Evolutionary conservation across 2,113 vertebrate species (phyloP).

Genomic region (Tyto alba): DNA sequence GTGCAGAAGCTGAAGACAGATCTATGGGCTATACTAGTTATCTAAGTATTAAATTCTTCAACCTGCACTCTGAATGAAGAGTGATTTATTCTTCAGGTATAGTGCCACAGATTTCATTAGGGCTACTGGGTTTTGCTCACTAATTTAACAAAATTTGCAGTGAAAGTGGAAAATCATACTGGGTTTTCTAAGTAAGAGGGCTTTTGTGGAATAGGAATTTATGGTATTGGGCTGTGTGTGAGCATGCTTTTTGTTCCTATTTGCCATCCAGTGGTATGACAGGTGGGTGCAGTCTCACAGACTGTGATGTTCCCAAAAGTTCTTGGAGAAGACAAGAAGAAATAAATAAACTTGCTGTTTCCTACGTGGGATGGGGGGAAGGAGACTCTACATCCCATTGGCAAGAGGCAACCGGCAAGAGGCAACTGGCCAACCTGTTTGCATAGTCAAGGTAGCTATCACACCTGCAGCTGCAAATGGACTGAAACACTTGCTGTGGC

Average conservation of each 20-base stretch:
- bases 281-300: background rate
- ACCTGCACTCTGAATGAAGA: background rate
- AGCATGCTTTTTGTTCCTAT: rapidly evolving
- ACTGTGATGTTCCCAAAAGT: background rate
- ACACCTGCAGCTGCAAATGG: background rate
- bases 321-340: background rate
- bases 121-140: background rate
- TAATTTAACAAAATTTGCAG: background rate
- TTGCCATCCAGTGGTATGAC: background rate
- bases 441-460: background rate
- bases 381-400: background rate
- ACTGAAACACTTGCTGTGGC: background rate
- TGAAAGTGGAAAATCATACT: background rate
- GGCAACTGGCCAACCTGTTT: background rate
- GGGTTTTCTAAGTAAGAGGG: background rate
- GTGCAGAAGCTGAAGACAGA: background rate
- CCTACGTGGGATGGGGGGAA: rapidly evolving
- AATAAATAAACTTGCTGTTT: background rate
- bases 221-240: background rate
- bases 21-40: background rate
- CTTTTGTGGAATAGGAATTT: background rate
- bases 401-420: background rate
- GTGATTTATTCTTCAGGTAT: background rate
- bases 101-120: background rate
- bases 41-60: background rate